Evolutionary conservation across 2,113 vertebrate species (phyloP).

Genomic region (Brachypteracias leptosomus): DNA sequence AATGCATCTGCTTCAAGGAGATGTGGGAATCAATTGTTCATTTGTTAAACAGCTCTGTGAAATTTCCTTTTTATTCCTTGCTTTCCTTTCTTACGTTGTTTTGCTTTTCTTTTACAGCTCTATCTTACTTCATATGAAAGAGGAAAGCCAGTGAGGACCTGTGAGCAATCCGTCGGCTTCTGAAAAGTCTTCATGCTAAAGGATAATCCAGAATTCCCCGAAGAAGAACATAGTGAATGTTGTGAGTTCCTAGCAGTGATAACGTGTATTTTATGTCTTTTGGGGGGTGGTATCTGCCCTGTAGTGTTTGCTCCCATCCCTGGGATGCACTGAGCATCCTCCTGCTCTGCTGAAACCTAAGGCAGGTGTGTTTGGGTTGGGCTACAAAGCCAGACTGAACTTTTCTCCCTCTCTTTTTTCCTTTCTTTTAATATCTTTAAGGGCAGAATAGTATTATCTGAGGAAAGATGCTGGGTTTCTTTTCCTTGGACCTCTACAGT

Average conservation of each 20-base stretch:
- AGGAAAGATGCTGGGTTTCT: neutral
- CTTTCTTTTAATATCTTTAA: neutral
- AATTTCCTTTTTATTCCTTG: conserved; percentile 8
- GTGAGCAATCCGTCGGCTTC: conserved; percentile 8
- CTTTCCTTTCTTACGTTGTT: conserved; percentile 17
- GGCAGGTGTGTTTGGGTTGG: neutral
- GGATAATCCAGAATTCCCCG: conserved; percentile 51
- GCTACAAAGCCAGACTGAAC: neutral
- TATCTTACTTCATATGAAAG: conserved; percentile 49
- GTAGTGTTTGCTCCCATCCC: neutral
- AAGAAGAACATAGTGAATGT: conserved; percentile 74
- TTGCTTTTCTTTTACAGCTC: conserved; percentile 55
- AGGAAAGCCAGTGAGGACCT: conserved; percentile 45
- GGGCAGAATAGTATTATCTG: neutral
- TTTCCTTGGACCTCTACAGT: neutral
- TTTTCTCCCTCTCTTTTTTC: neutral
- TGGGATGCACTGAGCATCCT: neutral
- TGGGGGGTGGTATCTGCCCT: neutral
- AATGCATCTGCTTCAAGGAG: neutral
- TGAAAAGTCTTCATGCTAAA: conserved; percentile 69
- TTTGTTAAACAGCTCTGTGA: neutral
- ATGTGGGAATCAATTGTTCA: neutral
- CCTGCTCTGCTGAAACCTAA: neutral
- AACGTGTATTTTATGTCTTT: neutral
- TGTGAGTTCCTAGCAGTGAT: conserved; percentile 70